Evolutionary conservation across 2,113 vertebrate species (phyloP).

Genomic region (Hyperopisus bebe): DNA sequence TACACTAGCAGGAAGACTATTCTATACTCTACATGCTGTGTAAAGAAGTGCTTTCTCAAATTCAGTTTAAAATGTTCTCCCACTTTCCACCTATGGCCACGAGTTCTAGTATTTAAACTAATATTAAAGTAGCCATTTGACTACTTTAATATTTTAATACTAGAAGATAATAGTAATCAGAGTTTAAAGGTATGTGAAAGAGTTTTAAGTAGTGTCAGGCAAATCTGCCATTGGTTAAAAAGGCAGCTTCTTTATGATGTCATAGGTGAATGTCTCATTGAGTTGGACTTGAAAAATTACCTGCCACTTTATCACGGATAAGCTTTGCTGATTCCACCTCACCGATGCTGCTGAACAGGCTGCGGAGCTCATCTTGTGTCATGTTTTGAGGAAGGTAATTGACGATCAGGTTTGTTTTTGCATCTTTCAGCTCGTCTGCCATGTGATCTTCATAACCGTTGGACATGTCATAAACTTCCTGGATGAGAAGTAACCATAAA

Average conservation of each 20-base stretch:
- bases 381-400: slow-evolving; percentile 99
- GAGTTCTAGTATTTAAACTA: too few species aligned
- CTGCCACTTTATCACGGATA: slow-evolving; percentile 97
- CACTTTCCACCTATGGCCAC: too few species aligned
- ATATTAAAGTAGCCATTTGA: too few species aligned
- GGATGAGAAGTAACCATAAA: slow-evolving; percentile 27
- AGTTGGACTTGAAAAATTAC: slow-evolving; percentile 52
- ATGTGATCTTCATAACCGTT: slow-evolving; percentile 99
- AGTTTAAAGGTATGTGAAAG: not conserved
- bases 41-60: too few species aligned
- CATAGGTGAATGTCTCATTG: not conserved
- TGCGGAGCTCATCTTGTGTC: slow-evolving; percentile 92
- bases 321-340: slow-evolving; percentile 96
- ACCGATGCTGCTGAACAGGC: slow-evolving; percentile 94
- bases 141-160: not conserved
- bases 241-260: not conserved
- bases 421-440: slow-evolving; percentile 87
- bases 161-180: not conserved
- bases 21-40: too few species aligned
- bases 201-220: not conserved
- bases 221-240: not conserved
- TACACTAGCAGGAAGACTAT: too few species aligned
- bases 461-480: slow-evolving; percentile 88
- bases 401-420: slow-evolving; percentile 93
- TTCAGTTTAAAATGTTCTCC: too few species aligned